Evolutionary conservation across 2,113 vertebrate genomes (phyloP).

Genomic region (Athene noctua): DNA sequence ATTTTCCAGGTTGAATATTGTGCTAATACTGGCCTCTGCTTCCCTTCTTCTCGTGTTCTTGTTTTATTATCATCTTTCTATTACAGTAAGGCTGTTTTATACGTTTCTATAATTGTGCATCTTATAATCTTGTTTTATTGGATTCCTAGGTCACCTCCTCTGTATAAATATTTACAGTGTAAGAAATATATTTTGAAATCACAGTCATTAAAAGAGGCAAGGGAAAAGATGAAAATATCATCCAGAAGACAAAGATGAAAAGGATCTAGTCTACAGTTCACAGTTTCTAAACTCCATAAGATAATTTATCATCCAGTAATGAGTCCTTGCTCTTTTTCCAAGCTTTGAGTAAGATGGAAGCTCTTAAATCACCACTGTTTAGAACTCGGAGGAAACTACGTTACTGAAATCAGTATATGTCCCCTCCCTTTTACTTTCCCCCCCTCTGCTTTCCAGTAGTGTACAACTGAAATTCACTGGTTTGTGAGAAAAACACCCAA

Average conservation of each 20-base stretch:
- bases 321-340: background rate
- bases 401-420: background rate
- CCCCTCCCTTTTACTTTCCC: background rate
- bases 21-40: background rate
- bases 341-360: background rate
- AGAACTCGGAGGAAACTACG: background rate
- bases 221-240: background rate
- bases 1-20: background rate
- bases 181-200: background rate
- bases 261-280: background rate
- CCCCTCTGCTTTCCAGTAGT: background rate
- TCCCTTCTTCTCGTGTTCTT: background rate
- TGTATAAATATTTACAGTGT: background rate
- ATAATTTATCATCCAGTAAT: background rate
- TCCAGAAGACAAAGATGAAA: background rate
- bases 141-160: background rate
- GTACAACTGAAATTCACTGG: background rate
- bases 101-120: background rate
- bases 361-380: background rate
- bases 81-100: background rate
- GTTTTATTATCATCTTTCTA: background rate
- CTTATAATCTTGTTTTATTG: background rate
- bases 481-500: background rate
- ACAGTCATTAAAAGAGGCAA: background rate
- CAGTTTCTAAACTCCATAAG: background rate